phyloP scores from a whole-genome alignment of 1,140 invertebrate species.

The fruit fly (Drosophila melanogaster) region DNA sequence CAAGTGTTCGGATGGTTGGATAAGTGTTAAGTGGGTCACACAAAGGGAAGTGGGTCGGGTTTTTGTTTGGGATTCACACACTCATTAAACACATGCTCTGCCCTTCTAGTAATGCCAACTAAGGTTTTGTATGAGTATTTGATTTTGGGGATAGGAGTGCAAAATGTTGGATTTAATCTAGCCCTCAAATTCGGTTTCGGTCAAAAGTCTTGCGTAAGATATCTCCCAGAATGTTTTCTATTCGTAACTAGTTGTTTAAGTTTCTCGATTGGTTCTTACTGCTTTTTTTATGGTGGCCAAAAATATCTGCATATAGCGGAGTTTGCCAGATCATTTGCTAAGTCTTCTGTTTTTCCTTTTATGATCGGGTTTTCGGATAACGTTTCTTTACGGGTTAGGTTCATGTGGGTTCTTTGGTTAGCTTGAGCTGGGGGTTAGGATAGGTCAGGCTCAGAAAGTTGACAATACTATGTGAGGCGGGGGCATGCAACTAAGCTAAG shows the following conservation, averaged over 20 bases:
- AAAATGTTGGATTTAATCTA: background rate
- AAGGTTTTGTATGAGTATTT: background rate
- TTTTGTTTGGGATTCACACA: slow-evolving; percentile 14
- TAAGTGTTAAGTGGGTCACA: slow-evolving; percentile 42
- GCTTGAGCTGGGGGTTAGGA: slow-evolving; percentile 40
- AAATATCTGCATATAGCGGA: slow-evolving; percentile 2
- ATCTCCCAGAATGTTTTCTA: too few relatives aligned
- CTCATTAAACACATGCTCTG: slow-evolving; percentile 43
- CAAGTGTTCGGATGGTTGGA: slow-evolving; percentile 36
- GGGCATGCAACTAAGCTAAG: slow-evolving; percentile 43
- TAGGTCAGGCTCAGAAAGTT: slow-evolving; percentile 53
- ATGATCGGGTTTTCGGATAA: slow-evolving; percentile 6
- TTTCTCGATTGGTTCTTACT: background rate
- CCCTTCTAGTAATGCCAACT: slow-evolving; percentile 55
- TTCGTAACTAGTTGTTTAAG: too few relatives aligned
- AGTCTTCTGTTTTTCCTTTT: slow-evolving; percentile 38
- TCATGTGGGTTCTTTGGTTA: slow-evolving; percentile 21
- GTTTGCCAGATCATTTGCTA: slow-evolving; percentile 28
- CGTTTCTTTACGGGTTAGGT: slow-evolving; percentile 18
- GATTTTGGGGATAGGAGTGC: slow-evolving; percentile 1
- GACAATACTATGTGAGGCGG: slow-evolving; percentile 62
- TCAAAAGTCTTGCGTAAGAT: too few relatives aligned
- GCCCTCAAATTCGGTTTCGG: too few relatives aligned
- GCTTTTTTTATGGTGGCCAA: slow-evolving; percentile 11
- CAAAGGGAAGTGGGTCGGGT: slow-evolving; percentile 16